Percentiles rank a stretch among this genome's conserved stretches.
Conservation (phyloP, 1,140 invertebrate species). For the Drosophila ogumai region DNA sequence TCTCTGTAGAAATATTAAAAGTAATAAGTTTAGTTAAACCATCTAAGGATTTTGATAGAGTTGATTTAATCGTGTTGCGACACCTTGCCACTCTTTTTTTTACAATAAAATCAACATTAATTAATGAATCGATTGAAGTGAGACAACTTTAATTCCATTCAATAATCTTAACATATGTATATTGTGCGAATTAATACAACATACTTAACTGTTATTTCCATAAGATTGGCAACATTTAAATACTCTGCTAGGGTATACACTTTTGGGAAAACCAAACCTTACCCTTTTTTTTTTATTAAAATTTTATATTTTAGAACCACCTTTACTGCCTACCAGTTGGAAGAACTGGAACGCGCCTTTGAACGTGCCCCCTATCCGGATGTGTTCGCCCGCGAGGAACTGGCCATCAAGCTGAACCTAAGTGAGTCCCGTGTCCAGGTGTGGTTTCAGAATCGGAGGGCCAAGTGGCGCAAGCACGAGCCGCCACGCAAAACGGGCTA, state of each 20-base stretch:
- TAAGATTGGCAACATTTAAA: not conserved
- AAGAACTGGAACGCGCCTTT: conserved; percentile 97
- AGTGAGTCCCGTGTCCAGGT: conserved; percentile 97
- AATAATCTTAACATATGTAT: not conserved
- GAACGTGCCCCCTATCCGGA: conserved; percentile 98
- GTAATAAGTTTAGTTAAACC: not conserved
- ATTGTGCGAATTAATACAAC: not conserved
- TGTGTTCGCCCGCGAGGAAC: conserved; percentile 97
- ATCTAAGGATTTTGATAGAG: not conserved
- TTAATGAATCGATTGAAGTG: not conserved
- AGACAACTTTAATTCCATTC: not conserved
- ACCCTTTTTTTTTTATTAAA: not conserved
- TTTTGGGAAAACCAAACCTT: too few relatives aligned
- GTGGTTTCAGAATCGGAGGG: conserved; percentile 94
- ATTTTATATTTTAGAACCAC: conserved; percentile 91
- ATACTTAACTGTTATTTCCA: not conserved
- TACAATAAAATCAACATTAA: not conserved
- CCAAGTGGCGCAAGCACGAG: conserved; percentile 99
- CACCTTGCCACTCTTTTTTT: not conserved
- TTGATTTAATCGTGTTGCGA: too few relatives aligned
- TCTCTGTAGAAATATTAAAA: too few relatives aligned
- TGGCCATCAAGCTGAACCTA: conserved; percentile 95
- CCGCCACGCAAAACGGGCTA: conserved; percentile 97
- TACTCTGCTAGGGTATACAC: not conserved
- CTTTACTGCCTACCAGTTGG: conserved; percentile 97